phyloP scores from a whole-genome alignment of 2,888 invertebrate species.

The Steinernema hermaphroditum region DNA sequence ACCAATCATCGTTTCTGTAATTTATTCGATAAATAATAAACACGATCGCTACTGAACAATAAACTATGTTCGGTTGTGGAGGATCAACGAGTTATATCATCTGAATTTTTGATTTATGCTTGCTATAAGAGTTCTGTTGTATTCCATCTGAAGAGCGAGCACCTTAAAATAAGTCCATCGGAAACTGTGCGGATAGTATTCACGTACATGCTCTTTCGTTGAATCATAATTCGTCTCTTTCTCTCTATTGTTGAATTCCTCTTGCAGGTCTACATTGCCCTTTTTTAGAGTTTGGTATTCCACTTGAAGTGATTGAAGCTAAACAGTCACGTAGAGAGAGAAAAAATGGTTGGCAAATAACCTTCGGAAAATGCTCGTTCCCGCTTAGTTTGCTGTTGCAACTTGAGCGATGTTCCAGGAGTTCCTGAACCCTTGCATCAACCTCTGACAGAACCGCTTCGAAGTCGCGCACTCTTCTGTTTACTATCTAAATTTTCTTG shows the following conservation, averaged over 20 bases:
- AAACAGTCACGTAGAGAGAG: not conserved
- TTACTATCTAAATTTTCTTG: not conserved
- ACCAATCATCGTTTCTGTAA: no score
- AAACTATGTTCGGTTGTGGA: not conserved
- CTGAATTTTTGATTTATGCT: not conserved
- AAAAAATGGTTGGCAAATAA: no score
- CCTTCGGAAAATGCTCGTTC: conserved; percentile 12
- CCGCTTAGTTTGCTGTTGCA: not conserved
- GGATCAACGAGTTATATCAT: not conserved
- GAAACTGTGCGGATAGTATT: not conserved
- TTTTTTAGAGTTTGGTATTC: not conserved
- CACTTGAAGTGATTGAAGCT: not conserved
- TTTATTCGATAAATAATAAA: no score
- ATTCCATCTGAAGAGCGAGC: not conserved
- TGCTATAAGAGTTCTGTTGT: not conserved
- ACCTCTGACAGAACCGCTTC: conserved; percentile 6
- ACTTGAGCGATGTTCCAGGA: not conserved
- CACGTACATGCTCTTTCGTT: not conserved
- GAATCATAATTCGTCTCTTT: not conserved
- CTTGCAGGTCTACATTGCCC: not conserved
- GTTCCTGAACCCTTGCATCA: not conserved
- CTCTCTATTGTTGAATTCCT: not conserved
- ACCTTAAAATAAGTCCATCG: not conserved
- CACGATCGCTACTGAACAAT: no score
- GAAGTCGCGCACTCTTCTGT: not conserved